phyloP scores from a whole-genome alignment of 1,140 invertebrate genomes.

The Asbolus verrucosus region DNA sequence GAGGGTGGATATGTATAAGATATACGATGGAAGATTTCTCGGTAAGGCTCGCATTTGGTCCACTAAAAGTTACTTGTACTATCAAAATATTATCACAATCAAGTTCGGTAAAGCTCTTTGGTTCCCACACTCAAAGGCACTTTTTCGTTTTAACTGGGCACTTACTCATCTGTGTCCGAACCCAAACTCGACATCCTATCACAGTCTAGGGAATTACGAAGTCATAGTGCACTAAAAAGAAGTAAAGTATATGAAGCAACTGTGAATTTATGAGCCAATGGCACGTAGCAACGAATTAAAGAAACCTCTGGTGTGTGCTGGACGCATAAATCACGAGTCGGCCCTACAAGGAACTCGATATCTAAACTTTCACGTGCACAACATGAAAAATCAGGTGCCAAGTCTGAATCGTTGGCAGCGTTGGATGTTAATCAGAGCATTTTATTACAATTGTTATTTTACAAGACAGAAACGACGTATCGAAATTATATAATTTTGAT shows the following conservation, averaged over 20 bases:
- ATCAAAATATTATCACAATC: slow-evolving; percentile 24
- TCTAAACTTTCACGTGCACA: slow-evolving; percentile 23
- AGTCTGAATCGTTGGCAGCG: too few relatives aligned
- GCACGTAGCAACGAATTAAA: slow-evolving; percentile 41
- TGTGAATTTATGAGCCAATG: slow-evolving; percentile 2
- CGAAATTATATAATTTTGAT: too few relatives aligned
- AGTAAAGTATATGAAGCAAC: slow-evolving; percentile 9
- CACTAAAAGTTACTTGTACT: slow-evolving; percentile 36
- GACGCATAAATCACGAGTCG: slow-evolving; percentile 24
- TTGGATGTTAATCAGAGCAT: too few relatives aligned
- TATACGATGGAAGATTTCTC: slow-evolving; percentile 9
- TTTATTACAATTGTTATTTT: too few relatives aligned
- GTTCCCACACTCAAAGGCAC: slow-evolving; percentile 28
- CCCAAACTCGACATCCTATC: slow-evolving; percentile 19
- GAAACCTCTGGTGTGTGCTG: slow-evolving; percentile 15
- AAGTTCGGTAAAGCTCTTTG: slow-evolving; percentile 33
- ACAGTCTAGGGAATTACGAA: slow-evolving; percentile 7
- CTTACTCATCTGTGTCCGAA: too few relatives aligned
- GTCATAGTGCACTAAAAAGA: slow-evolving; percentile 29
- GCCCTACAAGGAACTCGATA: slow-evolving; percentile 30
- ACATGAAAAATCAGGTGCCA: too few relatives aligned
- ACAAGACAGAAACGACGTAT: too few relatives aligned
- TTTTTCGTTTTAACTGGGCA: not conserved
- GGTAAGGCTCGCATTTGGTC: slow-evolving; percentile 46
- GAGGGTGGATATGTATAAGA: slow-evolving; percentile 33